Evolutionary conservation across 1,140 invertebrate genomes (phyloP), one percentile per base, ranked within the genome.

Genomic region (Drosophila rufa): DNA sequence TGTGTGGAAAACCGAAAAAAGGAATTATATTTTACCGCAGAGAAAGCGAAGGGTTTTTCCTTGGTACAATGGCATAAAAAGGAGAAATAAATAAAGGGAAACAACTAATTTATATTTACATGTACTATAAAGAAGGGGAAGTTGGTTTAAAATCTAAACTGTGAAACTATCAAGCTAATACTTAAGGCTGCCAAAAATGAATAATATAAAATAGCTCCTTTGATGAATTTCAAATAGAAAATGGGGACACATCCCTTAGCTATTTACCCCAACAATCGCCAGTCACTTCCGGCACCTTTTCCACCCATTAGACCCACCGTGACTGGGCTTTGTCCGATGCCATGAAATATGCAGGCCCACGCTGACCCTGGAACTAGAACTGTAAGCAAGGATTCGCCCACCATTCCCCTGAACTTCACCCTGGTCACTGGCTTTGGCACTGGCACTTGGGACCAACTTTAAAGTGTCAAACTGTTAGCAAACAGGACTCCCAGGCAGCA

Each of bases 391-490:
- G 27, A 33, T 45, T 17, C 66, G 25, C 5, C 33, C 50, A n/a
- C 62, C 12, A 27, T 42, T 43, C 25, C 27, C 66, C 11, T 27
- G 40, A 53, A 67, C 62, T 69, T 42, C 25, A 8, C 15, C 36
- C 50, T 4, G 50, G 9, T 0, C 33, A 0, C 33, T 36, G 33
- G 33, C 30, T 8, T 2, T 33, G 30, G 7, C 50, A 4, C 15
- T 40, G 15, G 30, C 50, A 42, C 51, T 36, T 11, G 53, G 40
- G 45, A 48, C 38, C 9, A 51, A 73, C 67, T 73, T 73, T 73
- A 73, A 73, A 73, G 67, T 73, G 70, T 73, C 70, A 73, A 73
- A 73, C 46, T 73, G 69, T 73, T 15, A 50, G 55, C 67, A 42
- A 47, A 56, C 61, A 17, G 17, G 53, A 56, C 53, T 22, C 36